These are phyloP conservation scores for Synanthedon vespiformis DNA, from an alignment of 2,888 invertebrate genomes.

Conservation along the genomic window DNA sequence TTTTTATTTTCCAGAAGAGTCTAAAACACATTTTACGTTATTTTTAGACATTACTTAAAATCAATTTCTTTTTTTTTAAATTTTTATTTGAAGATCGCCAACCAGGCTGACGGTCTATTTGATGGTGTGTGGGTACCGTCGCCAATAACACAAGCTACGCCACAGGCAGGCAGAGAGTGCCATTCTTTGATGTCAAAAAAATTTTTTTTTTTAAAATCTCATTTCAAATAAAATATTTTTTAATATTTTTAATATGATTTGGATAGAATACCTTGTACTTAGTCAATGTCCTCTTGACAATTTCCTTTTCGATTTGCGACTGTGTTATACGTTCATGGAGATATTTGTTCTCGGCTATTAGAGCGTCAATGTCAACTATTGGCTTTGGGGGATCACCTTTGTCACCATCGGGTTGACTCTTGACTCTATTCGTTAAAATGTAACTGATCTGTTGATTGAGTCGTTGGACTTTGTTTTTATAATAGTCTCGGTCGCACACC, in stretches of 20 bases:
- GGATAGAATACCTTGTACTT: slow-evolving; percentile 77
- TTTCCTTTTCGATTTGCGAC: slow-evolving; percentile 81
- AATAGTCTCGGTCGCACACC: slow-evolving; percentile 83
- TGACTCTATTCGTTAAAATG: slow-evolving; percentile 62
- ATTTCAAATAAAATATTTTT: too few species aligned
- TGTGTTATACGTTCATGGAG: slow-evolving; percentile 85
- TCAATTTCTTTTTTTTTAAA: background rate
- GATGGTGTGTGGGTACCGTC: too few species aligned
- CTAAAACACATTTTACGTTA: slow-evolving; percentile 39
- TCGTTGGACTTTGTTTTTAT: slow-evolving; percentile 84
- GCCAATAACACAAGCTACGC: too few species aligned
- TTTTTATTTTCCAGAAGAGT: slow-evolving; percentile 78
- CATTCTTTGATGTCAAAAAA: too few species aligned
- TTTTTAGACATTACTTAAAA: background rate
- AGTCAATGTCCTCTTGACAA: slow-evolving; percentile 77
- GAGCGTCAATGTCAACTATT: slow-evolving; percentile 82
- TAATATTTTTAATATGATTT: too few species aligned
- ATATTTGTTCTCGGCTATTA: slow-evolving; percentile 86
- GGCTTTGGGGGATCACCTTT: slow-evolving; percentile 41
- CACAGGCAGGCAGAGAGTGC: background rate
- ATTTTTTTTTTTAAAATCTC: too few species aligned
- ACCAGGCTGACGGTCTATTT: too few species aligned
- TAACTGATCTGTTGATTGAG: slow-evolving; percentile 84
- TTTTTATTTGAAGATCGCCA: background rate
- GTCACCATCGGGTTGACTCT: slow-evolving; percentile 30